Evolutionary conservation across 1,140 invertebrate species (phyloP), one percentile per base, ranked within the genome.

Genomic region (Scaptodrosophila lebanonensis): DNA sequence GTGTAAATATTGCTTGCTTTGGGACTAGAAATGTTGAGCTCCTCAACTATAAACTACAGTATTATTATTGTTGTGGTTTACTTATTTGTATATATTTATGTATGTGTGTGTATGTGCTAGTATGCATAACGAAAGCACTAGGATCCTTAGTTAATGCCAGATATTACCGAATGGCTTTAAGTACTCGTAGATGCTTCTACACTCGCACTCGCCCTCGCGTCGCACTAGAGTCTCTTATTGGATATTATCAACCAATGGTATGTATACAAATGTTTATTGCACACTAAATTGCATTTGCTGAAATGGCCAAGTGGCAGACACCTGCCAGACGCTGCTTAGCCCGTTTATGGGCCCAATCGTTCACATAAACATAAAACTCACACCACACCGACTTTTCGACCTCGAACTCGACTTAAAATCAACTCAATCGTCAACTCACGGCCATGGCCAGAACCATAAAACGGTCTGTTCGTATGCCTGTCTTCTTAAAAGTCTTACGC

Each of bases 1-100:
- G 43, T 56, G 48, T 29, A 60, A 2, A 69, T 82, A 82, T 82
- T 82, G 70, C 72, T 77, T 69, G 50, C 18, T 54, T 75, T 66
- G 52, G 50, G 75, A 82, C 75, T 82, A 82, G 75, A 82, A 82
- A 49, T 52, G 69, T 82, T 82, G 56, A 29, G 17, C n/a, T n/a
- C n/a, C n/a, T n/a, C n/a, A n/a, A n/a, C n/a, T n/a, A n/a, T n/a
- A n/a, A n/a, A n/a, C n/a, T n/a, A n/a, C n/a, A n/a, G n/a, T n/a
- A n/a, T n/a, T n/a, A n/a, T n/a, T n/a, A n/a, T n/a, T n/a, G 43
- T 66, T 51, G 40, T 36, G 32, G 32, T 27, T 47, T 42, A 16
- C 18, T 27, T 39, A 58, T 57, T 58, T 47, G 51, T 50, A 62
- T 48, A 30, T 39, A 27, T 40, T 53, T 39, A 49, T 47, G 17